phyloP scores from a whole-genome alignment of 2,888 invertebrate genomes.

The Cynaeus angustus region DNA sequence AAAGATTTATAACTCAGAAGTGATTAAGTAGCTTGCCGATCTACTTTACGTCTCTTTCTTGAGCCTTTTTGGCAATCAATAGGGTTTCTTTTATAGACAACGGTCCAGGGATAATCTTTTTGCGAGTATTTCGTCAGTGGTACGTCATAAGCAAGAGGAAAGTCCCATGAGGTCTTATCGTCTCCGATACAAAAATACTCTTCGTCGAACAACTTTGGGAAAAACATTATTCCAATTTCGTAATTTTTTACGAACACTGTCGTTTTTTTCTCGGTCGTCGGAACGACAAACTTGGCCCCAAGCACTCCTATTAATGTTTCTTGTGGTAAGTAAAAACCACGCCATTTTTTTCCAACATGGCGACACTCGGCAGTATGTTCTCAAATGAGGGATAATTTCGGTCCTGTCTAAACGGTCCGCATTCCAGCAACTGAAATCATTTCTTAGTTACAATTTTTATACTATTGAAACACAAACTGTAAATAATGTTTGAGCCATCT shows the following conservation, averaged over 20 bases:
- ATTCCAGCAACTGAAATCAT: not conserved
- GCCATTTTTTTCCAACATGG: not conserved
- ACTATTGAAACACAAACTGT: not conserved
- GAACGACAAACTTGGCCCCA: not conserved
- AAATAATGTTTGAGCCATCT: slow-evolving; percentile 1
- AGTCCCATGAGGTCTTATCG: not conserved
- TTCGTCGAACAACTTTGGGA: slow-evolving; percentile 4
- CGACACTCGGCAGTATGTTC: slow-evolving; percentile 2
- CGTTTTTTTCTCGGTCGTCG: not conserved
- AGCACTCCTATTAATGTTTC: not conserved
- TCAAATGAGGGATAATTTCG: not conserved
- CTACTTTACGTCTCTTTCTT: too few species aligned
- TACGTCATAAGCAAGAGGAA: not conserved
- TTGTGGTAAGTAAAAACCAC: slow-evolving; percentile 15
- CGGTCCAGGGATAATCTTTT: slow-evolving; percentile 1
- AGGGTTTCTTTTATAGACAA: too few species aligned
- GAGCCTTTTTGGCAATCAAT: too few species aligned
- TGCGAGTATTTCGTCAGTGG: not conserved
- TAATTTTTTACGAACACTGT: not conserved
- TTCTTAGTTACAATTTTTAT: not conserved
- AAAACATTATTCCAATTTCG: not conserved
- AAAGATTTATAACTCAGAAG: too few species aligned
- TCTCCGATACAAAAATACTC: not conserved
- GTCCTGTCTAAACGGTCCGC: not conserved
- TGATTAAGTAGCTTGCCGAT: too few species aligned